Evolutionary conservation across 2,113 vertebrate species (phyloP).

Genomic region (Melozone crissalis): DNA sequence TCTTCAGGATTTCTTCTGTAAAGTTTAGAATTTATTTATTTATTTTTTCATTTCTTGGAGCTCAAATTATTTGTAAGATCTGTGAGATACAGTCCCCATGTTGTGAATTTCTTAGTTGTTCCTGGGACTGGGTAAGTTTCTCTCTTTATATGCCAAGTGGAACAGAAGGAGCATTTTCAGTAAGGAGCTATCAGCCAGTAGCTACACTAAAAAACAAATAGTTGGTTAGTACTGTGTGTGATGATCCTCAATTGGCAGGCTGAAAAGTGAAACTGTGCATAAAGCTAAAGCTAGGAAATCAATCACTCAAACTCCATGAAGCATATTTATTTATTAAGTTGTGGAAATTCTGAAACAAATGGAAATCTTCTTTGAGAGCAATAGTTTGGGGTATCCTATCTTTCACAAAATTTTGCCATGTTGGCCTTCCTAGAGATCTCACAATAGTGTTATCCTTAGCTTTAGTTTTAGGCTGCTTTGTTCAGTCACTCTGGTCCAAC

Average conservation of each 20-base stretch:
- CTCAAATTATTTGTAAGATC: background rate
- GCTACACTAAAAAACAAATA: background rate
- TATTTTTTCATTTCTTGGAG: background rate
- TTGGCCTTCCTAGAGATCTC: background rate
- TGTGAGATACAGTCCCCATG: background rate
- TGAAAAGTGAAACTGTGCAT: background rate
- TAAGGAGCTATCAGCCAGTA: background rate
- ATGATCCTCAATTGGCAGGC: background rate
- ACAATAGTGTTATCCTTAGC: background rate
- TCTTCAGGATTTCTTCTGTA: background rate
- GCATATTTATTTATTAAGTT: background rate
- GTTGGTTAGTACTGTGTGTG: background rate
- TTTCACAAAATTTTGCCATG: background rate
- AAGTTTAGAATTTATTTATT: background rate
- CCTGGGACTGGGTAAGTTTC: background rate
- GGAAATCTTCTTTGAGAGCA: background rate
- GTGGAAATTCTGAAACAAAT: background rate
- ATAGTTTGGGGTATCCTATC: background rate
- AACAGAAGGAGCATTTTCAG: background rate
- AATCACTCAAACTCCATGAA: background rate
- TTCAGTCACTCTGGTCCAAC: background rate
- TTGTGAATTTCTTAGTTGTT: background rate
- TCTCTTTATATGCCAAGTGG: background rate
- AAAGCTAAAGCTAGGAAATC: background rate
- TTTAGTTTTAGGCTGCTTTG: slow-evolving; percentile 10